Conservation (phyloP, 2,888 invertebrate species). For the Globia sparganii region DNA sequence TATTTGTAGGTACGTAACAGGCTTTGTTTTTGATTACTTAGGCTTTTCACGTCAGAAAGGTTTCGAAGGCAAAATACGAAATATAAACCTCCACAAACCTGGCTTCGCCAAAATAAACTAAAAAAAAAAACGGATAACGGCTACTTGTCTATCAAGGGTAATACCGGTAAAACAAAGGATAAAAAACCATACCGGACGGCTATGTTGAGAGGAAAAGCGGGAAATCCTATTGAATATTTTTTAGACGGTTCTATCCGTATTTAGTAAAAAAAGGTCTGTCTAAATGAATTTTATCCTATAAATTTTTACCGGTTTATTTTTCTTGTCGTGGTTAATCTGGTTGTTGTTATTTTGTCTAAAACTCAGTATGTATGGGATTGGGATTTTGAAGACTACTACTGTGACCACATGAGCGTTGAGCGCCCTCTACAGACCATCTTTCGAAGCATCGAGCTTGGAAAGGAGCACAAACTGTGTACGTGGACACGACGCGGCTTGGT, state of each 20-base stretch:
- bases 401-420: neutral
- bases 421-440: slow-evolving; percentile 42
- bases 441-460: slow-evolving; percentile 1
- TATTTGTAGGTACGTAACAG: neutral
- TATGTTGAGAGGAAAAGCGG: slow-evolving; percentile 25
- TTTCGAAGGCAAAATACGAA: slow-evolving; percentile 26
- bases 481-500: neutral
- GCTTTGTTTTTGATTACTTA: neutral
- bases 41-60: neutral
- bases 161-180: slow-evolving; percentile 27
- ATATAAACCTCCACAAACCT: slow-evolving; percentile 14
- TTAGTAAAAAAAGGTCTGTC: slow-evolving; percentile 17
- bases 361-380: neutral
- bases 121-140: slow-evolving; percentile 30
- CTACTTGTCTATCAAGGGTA: slow-evolving; percentile 50
- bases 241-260: slow-evolving; percentile 10
- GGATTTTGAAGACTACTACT: neutral
- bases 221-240: slow-evolving; percentile 34
- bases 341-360: neutral
- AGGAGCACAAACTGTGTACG: neutral
- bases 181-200: slow-evolving; percentile 32
- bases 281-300: neutral
- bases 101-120: slow-evolving; percentile 27
- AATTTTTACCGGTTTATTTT: neutral
- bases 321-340: neutral